Evolutionary conservation across 2,888 invertebrate genomes (phyloP).

Genomic region (Pandemis cinnamomeana): DNA sequence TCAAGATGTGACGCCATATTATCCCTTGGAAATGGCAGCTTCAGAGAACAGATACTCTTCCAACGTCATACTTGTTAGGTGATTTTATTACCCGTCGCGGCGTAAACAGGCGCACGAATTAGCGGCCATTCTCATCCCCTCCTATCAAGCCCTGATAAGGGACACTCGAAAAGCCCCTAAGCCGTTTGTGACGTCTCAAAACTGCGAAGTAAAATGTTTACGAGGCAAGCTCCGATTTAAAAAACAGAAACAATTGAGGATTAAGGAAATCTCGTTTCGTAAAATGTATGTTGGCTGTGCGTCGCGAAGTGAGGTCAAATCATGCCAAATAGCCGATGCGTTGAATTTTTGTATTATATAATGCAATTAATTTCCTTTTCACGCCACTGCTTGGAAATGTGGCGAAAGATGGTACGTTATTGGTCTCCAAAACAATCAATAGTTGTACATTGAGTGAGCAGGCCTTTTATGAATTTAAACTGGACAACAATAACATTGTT

Average conservation of each 20-base stretch:
- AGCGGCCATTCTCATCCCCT: conserved; percentile 8
- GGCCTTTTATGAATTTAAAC: too few species aligned
- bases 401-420: too few species aligned
- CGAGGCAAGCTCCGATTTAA: background rate
- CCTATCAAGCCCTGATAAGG: conserved; percentile 19
- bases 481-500: too few species aligned
- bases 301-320: too few species aligned
- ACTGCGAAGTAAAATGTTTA: conserved; percentile 17
- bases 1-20: background rate
- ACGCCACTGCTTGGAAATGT: too few species aligned
- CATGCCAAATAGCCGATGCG: too few species aligned
- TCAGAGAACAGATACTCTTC: background rate
- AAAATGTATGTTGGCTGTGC: too few species aligned
- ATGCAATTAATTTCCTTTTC: too few species aligned
- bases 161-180: conserved; percentile 1
- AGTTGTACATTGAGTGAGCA: too few species aligned
- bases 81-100: background rate
- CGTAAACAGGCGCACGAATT: conserved; percentile 16
- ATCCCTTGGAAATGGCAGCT: background rate
- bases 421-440: too few species aligned
- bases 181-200: conserved; percentile 14
- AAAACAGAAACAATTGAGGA: conserved; percentile 1
- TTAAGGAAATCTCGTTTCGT: background rate
- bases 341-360: too few species aligned
- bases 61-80: background rate